These are phyloP conservation scores for Peromyscus californicus DNA, from an alignment of 2,113 vertebrate genomes.

Conservation along the genomic window DNA sequence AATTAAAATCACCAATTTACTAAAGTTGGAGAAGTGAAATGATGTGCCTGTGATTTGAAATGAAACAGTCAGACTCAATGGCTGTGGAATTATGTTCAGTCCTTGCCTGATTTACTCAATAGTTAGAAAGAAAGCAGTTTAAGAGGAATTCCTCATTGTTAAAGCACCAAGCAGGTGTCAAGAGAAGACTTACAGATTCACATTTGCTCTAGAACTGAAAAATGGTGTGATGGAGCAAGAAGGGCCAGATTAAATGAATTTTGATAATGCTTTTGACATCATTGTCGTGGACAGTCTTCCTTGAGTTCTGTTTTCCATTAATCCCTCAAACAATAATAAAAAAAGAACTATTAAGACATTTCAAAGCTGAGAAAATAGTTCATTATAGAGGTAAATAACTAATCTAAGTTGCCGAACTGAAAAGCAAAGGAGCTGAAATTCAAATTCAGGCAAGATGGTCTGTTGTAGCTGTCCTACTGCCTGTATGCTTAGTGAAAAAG, in stretches of 20 bases:
- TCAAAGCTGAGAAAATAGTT: not conserved
- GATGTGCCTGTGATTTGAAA: constrained; percentile 11
- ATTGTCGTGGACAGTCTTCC: not conserved
- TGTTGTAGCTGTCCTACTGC: not conserved
- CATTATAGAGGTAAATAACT: not conserved
- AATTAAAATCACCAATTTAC: not conserved
- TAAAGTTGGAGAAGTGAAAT: not conserved
- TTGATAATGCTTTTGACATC: not conserved
- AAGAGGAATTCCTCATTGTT: not conserved
- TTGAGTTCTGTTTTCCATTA: not conserved
- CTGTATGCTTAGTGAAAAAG: not conserved
- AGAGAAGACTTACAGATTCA: not conserved
- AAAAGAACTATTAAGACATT: not conserved
- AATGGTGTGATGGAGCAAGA: not conserved
- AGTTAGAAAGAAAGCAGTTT: not conserved
- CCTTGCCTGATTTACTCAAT: not conserved
- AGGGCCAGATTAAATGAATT: not conserved
- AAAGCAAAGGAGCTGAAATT: not conserved
- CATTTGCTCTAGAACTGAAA: not conserved
- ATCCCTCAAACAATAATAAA: not conserved
- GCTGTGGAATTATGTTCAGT: not conserved
- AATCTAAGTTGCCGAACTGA: not conserved
- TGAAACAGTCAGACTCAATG: not conserved
- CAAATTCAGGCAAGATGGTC: not conserved
- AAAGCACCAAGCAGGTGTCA: not conserved